Conservation (phyloP, 2,113 vertebrate genomes). For the Daboia siamensis region DNA sequence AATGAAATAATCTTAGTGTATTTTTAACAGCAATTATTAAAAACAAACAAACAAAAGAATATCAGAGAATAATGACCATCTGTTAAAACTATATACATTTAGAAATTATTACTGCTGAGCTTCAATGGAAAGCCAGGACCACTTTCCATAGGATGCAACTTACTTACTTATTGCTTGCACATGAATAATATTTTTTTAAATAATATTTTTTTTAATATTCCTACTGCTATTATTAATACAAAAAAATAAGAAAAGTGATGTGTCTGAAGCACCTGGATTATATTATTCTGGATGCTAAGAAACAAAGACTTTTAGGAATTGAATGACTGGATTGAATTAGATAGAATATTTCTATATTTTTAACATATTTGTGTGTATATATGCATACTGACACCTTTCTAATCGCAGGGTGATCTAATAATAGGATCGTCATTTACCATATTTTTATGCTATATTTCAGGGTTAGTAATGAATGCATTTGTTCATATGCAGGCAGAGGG, state of each 20-base stretch:
- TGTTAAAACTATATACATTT: not conserved
- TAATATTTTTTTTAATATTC: not conserved
- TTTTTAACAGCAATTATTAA: not conserved
- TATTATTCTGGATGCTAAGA: not conserved
- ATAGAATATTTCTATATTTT: not conserved
- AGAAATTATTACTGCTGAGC: not conserved
- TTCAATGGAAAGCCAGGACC: not conserved
- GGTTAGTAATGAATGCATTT: not conserved
- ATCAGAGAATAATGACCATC: not conserved
- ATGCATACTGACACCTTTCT: not conserved
- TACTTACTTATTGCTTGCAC: not conserved
- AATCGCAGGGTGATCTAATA: not conserved
- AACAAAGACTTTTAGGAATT: not conserved
- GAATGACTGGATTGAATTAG: not conserved
- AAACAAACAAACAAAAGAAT: not conserved
- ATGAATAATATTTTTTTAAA: not conserved
- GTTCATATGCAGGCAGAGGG: not conserved
- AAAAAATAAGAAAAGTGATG: not conserved
- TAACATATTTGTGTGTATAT: not conserved
- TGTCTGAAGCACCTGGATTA: not conserved
- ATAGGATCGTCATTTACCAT: not conserved
- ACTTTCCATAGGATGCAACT: not conserved
- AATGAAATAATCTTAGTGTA: conserved; percentile 51
- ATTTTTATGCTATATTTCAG: not conserved
- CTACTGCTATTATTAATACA: not conserved